phyloP scores from a whole-genome alignment of 2,888 invertebrate genomes.

The Barypeithes pellucidus region DNA sequence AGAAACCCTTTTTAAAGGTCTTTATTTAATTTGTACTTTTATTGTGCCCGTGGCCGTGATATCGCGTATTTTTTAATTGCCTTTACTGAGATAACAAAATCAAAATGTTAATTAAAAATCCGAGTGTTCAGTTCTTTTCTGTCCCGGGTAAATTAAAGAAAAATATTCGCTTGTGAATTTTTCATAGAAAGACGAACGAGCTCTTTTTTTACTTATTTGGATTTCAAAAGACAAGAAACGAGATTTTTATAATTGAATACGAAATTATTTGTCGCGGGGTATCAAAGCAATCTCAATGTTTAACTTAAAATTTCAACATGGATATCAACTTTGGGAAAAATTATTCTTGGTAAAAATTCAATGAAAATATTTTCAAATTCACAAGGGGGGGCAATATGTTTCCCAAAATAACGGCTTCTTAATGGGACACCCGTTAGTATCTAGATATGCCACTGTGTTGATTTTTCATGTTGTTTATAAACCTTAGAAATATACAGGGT shows the following conservation, averaged over 20 bases:
- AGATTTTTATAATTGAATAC: conserved; percentile 16
- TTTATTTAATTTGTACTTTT: conserved; percentile 70
- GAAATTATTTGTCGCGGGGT: conserved; percentile 6
- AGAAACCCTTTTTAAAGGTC: conserved; percentile 53
- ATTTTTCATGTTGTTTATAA: no score
- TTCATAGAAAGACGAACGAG: conserved; percentile 63
- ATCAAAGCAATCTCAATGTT: background rate
- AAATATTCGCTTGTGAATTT: conserved; percentile 67
- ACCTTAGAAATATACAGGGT: no score
- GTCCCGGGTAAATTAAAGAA: conserved; percentile 69
- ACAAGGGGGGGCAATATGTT: no score
- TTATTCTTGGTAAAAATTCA: no score
- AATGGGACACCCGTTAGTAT: no score
- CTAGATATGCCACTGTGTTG: no score
- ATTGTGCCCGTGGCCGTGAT: conserved; percentile 66
- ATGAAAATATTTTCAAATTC: no score
- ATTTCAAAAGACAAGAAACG: conserved; percentile 30
- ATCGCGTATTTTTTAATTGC: conserved; percentile 71
- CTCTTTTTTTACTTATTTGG: conserved; percentile 26
- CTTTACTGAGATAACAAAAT: conserved; percentile 71
- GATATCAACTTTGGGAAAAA: no score
- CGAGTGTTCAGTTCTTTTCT: conserved; percentile 63
- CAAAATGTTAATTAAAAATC: conserved; percentile 71
- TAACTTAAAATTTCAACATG: background rate
- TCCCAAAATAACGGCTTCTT: no score